Conservation (phyloP, 1,140 invertebrate genomes). For the Drosophila ananassae region DNA sequence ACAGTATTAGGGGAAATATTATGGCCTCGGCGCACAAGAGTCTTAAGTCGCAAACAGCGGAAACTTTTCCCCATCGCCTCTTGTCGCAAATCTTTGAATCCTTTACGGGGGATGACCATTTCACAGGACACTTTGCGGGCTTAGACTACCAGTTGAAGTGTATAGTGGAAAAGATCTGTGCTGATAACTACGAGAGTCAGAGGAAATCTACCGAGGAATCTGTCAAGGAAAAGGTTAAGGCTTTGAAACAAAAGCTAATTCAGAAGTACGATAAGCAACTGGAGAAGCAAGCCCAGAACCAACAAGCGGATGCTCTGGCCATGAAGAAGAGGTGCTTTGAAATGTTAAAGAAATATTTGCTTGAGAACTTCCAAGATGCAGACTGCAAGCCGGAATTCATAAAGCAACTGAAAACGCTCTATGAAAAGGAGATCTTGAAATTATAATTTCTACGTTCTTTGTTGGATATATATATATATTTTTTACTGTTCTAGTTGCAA, state of each 20-base stretch:
- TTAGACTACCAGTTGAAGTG: conserved; percentile 38
- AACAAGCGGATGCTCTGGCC: background rate
- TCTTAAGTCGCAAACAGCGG: conserved; percentile 25
- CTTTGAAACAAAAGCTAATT: conserved; percentile 3
- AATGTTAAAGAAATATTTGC: conserved; percentile 32
- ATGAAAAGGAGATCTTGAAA: conserved; percentile 24
- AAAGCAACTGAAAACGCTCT: conserved; percentile 37
- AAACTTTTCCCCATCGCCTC: conserved; percentile 42
- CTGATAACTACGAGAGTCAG: conserved; percentile 6
- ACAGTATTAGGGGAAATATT: conserved; percentile 22
- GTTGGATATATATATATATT: background rate
- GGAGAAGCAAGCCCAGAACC: conserved; percentile 6
- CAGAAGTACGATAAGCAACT: conserved; percentile 43
- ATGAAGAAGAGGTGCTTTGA: conserved; percentile 46
- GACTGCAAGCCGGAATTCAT: conserved; percentile 29
- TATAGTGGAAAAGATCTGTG: conserved; percentile 22
- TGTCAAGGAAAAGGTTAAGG: conserved; percentile 26
- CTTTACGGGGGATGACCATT: conserved; percentile 30
- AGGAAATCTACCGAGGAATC: background rate
- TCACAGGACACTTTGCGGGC: conserved; percentile 32
- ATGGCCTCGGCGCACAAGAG: conserved; percentile 9
- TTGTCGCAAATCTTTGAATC: conserved; percentile 36
- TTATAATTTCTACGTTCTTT: background rate
- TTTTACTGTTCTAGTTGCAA: background rate
- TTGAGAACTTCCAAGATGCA: background rate